Conservation (phyloP, 2,113 vertebrate species). For the Mixornis gularis region DNA sequence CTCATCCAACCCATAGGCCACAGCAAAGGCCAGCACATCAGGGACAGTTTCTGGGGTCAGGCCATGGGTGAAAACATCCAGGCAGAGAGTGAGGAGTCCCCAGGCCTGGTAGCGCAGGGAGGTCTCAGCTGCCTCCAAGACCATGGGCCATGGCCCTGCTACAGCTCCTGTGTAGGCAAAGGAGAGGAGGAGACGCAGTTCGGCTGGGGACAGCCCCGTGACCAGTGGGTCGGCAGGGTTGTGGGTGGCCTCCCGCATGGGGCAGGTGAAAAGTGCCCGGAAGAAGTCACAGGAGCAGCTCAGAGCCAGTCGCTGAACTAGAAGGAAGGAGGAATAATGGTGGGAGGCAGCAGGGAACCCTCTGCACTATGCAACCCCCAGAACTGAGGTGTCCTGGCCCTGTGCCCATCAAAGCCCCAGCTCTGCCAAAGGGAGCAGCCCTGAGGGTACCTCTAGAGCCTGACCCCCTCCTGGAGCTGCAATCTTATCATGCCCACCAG, state of each 20-base stretch:
- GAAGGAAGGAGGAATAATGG: neutral
- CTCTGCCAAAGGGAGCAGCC: neutral
- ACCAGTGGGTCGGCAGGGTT: constrained; percentile 53
- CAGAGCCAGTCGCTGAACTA: constrained; percentile 84
- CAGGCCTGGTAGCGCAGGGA: constrained; percentile 85
- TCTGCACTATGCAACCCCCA: neutral
- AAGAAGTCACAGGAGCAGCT: constrained; percentile 89
- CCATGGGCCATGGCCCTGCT: constrained; percentile 72
- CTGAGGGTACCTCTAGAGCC: fast-evolving
- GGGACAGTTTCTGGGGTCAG: constrained; percentile 75
- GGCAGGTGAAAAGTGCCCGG: constrained; percentile 85
- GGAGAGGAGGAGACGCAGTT: constrained; percentile 77
- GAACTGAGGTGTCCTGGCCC: neutral
- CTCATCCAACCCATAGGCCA: constrained; percentile 71
- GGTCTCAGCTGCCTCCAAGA: constrained; percentile 79
- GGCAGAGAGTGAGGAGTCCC: constrained; percentile 78
- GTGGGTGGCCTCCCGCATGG: constrained; percentile 84
- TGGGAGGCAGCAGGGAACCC: neutral
- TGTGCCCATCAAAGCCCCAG: neutral
- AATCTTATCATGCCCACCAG: neutral
- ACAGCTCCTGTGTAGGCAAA: constrained; percentile 81
- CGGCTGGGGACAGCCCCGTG: constrained; percentile 54
- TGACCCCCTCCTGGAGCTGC: neutral
- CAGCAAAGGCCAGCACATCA: constrained; percentile 78
- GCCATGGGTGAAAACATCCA: constrained; percentile 73